Evolutionary conservation across 1,140 invertebrate genomes (phyloP), one percentile per base, ranked within the genome.

Genomic region (Matsumurasca onukii): DNA sequence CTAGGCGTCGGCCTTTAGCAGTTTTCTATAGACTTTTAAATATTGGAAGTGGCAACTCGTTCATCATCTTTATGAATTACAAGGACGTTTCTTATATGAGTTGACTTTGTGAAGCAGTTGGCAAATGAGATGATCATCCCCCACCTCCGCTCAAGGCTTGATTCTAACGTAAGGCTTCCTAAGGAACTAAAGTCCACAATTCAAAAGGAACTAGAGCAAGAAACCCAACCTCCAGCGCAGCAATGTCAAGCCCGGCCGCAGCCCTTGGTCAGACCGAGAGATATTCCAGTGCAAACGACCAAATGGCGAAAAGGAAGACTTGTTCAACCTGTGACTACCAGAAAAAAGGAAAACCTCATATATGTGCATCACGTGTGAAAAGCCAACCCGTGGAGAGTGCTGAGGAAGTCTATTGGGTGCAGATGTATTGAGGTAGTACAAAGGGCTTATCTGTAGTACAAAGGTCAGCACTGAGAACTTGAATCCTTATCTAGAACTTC

Each of bases 1-100:
- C n/a, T n/a, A n/a, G n/a, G n/a, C n/a, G n/a, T n/a, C 77, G 76
- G 75, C 76, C 77, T 24, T 59, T 75, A 48, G 71, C 73, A 2
- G 68, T 77, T 13, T 77, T 76, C 67, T 78, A 68, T 63, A 45
- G 34, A 49, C 20, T 66, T 3, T 22, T 66, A 27, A 66, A 57
- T 20, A 65, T 78, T 30, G 22, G 76, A 68, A 72, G 75, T 49
- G 52, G 63, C 30, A 51, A 71, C 27, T 34, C 45, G 13, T 66
- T 68, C 55, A 75, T 75, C 61, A 31, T 73, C 31, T 75, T 72
- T 39, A 66, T 22, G 24, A 70, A 75, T 64, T 71, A 55, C 2
- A 29, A 52, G 25, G 52, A 49, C 17, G 29, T 73, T 27, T 48
- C 64, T 30, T 24, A n/a, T n/a, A n/a, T n/a, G n/a, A n/a, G n/a